phyloP scores from a whole-genome alignment of 2,113 vertebrate genomes.

The Formicarius rufipectus region DNA sequence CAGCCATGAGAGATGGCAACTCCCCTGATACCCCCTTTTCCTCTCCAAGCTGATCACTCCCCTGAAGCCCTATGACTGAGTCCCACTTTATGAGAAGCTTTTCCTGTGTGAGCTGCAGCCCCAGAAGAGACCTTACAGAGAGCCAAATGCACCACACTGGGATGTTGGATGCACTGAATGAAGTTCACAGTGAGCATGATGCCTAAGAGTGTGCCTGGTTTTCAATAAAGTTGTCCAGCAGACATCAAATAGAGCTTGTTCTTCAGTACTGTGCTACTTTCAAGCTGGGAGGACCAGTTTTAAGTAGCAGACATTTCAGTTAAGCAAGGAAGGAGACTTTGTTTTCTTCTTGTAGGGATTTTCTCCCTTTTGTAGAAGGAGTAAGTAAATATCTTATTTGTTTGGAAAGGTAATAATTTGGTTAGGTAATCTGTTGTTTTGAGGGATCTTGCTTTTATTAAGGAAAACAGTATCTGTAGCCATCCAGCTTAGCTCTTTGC shows the following conservation, averaged over 20 bases:
- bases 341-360: background rate
- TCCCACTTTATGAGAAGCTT: background rate
- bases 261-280: background rate
- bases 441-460: background rate
- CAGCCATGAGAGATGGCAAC: background rate
- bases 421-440: constrained; percentile 1
- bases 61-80: rapidly evolving
- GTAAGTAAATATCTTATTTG: background rate
- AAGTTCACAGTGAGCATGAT: background rate
- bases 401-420: constrained; percentile 3
- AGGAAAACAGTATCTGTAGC: background rate
- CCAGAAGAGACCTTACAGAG: background rate
- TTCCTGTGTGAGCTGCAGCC: background rate
- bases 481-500: background rate
- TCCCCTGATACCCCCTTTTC: background rate
- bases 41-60: rapidly evolving
- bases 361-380: background rate
- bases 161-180: background rate
- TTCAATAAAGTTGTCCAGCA: background rate
- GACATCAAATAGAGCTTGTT: background rate
- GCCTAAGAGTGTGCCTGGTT: background rate
- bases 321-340: background rate
- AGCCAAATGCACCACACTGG: background rate
- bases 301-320: background rate
- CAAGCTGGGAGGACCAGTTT: background rate